Conservation (phyloP, 92 coral and sea anemone species). For the Heliopora coerulea region DNA sequence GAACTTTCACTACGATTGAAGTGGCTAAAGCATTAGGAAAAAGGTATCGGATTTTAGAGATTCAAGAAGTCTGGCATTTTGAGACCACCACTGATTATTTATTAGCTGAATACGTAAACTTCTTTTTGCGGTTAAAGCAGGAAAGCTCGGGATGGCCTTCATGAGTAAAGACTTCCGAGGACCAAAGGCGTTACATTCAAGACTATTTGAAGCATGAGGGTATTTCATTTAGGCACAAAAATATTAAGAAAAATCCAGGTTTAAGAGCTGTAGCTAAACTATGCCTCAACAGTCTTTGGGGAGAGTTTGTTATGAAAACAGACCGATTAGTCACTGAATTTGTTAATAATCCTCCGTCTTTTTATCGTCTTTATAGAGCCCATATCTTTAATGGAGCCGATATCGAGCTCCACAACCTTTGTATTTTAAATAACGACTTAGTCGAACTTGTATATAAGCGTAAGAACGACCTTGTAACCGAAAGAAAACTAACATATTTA, state of each 20-base stretch:
- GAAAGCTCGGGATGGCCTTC: conserved; percentile 36
- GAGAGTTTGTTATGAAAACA: conserved; percentile 40
- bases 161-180: conserved; percentile 31
- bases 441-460: conserved; percentile 51
- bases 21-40: neutral
- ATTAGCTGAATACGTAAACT: conserved; percentile 46
- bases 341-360: conserved; percentile 22
- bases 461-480: conserved; percentile 42
- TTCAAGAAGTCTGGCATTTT: conserved; percentile 26
- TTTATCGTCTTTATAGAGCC: conserved; percentile 40
- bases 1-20: conserved; percentile 23
- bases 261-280: conserved; percentile 8
- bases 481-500: conserved; percentile 48
- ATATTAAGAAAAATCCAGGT: neutral
- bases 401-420: conserved; percentile 39
- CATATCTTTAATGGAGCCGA: conserved; percentile 42
- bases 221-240: neutral
- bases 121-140: conserved; percentile 47
- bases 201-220: conserved; percentile 15
- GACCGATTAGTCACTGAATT: conserved; percentile 42
- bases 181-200: conserved; percentile 14
- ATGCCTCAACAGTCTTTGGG: conserved; percentile 46
- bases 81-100: conserved; percentile 14
- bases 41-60: neutral
- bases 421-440: conserved; percentile 46